phyloP scores from a whole-genome alignment of 1,140 invertebrate species.

The Drosophila tropicalis region DNA sequence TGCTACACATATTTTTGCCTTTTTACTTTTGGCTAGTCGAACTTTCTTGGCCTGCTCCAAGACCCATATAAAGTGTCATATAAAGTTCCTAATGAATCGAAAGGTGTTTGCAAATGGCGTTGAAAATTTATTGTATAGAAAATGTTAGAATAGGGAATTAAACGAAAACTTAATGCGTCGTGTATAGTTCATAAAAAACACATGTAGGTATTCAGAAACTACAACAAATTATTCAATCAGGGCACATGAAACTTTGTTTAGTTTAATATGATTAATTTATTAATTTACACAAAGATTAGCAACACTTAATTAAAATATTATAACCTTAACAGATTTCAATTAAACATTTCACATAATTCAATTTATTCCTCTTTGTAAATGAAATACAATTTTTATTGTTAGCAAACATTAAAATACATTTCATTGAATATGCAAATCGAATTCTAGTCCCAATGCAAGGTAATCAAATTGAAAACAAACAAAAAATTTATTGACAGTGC shows the following conservation, averaged over 20 bases:
- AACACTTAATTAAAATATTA: conserved; percentile 34
- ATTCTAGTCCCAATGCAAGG: conserved; percentile 37
- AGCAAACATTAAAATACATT: conserved; percentile 22
- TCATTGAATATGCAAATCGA: conserved; percentile 72
- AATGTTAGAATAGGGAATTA: not conserved
- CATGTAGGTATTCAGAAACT: too few species aligned
- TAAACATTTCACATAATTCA: conserved; percentile 33
- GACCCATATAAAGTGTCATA: conserved; percentile 37
- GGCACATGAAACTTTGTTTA: not conserved
- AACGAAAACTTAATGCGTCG: not conserved
- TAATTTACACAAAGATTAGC: conserved; percentile 3
- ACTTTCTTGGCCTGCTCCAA: conserved; percentile 45
- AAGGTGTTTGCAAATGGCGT: conserved; percentile 45
- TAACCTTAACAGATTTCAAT: conserved; percentile 21
- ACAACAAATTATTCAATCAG: not conserved
- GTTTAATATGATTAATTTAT: conserved; percentile 4
- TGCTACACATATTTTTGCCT: conserved; percentile 53
- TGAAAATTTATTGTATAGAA: not conserved
- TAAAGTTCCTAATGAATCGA: conserved; percentile 77
- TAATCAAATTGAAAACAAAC: conserved; percentile 67
- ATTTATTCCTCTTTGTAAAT: not conserved
- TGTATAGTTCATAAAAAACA: not conserved
- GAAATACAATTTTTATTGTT: conserved; percentile 18
- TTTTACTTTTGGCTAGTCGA: conserved; percentile 50
- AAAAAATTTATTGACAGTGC: conserved; percentile 34